Base-by-base conservation (phyloP, 1,140 invertebrate genomes). In the Megalonaias nervosa region DNA sequence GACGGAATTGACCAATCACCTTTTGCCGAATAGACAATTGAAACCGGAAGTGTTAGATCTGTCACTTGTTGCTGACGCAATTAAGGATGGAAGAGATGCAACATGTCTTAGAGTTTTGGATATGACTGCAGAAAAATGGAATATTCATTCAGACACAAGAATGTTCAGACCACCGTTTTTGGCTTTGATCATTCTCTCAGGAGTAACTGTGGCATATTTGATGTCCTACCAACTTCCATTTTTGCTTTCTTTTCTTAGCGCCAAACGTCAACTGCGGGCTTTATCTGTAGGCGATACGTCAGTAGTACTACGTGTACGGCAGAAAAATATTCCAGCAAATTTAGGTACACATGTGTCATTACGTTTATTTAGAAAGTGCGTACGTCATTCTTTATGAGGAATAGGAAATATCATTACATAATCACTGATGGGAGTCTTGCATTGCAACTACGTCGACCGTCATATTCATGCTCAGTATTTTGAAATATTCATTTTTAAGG, bases 181-280 rank as follows among this genome's bases (percentile, higher is more conserved):
- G 13, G 19, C 79, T 15, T n/a, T 84, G n/a, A 56, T 86, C 23
- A 60, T 84, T 26, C 56, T 83, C 9, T 71, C 80, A 16, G 83
- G 85, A 60, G 67, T 83, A 38, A 69, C 76, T 31, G 65, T 84
- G 62, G 83, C 83, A 38, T 84, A 81, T 76, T 71, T 86, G 48
- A 71, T 79, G 17, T 71, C 76, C 26, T 77, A 71, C 68, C 55
- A 81, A 31, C 81, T 81, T 59, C 65, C 65, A 62, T 38, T 81
- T 64, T 67, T 83, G 31, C 61, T 82, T 70, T 79, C 79, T 14
- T 26, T 81, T 77, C 73, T 82, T 58, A 64, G 73, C 17, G 65
- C 56, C 16, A 82, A 79, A 61, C 73, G 31, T 14, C 69, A 67
- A 75, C 64, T 66, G 15, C 13, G 70, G 69, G 58, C 61, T 67